phyloP scores from a whole-genome alignment of 2,888 invertebrate species.

The Ormyrus nitidulus region DNA sequence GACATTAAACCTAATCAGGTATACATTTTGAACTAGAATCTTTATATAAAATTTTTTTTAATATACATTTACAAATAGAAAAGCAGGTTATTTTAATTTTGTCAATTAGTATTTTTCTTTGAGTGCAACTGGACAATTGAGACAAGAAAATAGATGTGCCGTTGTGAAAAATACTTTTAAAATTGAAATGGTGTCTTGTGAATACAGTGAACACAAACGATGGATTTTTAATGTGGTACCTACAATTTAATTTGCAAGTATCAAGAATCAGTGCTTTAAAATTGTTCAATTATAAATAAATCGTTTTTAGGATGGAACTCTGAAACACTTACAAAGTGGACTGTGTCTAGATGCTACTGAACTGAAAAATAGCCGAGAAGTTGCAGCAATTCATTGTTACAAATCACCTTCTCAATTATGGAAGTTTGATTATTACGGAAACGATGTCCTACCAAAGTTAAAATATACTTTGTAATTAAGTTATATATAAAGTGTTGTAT shows the following conservation, averaged over 20 bases:
- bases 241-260: neutral
- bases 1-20: conserved; percentile 81
- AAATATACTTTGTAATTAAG: neutral
- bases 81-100: conserved; percentile 13
- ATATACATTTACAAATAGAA: conserved; percentile 7
- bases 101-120: conserved; percentile 81
- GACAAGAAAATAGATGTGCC: conserved; percentile 88
- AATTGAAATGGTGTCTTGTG: conserved; percentile 76
- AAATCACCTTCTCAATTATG: conserved; percentile 63
- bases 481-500: too few relatives aligned
- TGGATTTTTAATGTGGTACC: conserved; percentile 63
- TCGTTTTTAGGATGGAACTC: conserved; percentile 70
- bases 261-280: neutral
- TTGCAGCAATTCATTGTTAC: conserved; percentile 62
- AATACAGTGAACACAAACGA: conserved; percentile 64
- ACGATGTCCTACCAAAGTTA: conserved; percentile 3
- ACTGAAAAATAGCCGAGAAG: conserved; percentile 71
- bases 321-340: conserved; percentile 77
- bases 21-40: conserved; percentile 29
- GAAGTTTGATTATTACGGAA: conserved; percentile 64
- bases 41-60: conserved; percentile 20
- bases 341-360: conserved; percentile 79
- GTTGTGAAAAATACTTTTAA: conserved; percentile 72
- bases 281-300: neutral
- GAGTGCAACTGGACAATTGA: conserved; percentile 83